phyloP scores from a whole-genome alignment of 2,888 invertebrate species.

The Neoaliturus tenellus region DNA sequence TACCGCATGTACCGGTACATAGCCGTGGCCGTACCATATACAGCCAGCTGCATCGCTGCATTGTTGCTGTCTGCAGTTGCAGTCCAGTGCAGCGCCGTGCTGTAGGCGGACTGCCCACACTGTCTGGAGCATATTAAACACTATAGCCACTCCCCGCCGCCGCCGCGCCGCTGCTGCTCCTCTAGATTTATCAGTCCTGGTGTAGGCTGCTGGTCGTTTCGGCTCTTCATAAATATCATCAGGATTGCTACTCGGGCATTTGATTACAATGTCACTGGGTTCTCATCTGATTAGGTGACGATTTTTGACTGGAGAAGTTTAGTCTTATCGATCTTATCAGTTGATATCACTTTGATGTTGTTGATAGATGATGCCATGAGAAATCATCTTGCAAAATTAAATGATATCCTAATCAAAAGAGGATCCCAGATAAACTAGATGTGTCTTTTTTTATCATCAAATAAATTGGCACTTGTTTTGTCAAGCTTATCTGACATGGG shows the following conservation, averaged over 20 bases:
- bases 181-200: not conserved
- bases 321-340: too few relatives aligned
- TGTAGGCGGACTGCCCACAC: not conserved
- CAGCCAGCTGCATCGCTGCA: not conserved
- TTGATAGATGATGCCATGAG: too few relatives aligned
- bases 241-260: not conserved
- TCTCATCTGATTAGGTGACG: too few relatives aligned
- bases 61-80: not conserved
- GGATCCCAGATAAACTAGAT: too few relatives aligned
- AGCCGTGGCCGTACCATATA: not conserved
- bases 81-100: not conserved
- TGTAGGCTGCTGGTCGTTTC: not conserved
- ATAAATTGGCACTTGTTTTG: too few relatives aligned
- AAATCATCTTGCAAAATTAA: too few relatives aligned
- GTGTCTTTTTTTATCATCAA: too few relatives aligned
- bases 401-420: too few relatives aligned
- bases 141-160: not conserved
- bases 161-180: not conserved
- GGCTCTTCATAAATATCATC: not conserved
- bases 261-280: not conserved
- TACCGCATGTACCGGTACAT: too few relatives aligned
- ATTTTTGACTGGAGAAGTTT: too few relatives aligned
- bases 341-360: too few relatives aligned
- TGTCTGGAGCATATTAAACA: conserved; percentile 16
- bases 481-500: too few relatives aligned